These are phyloP conservation scores for Microcebus ravelobensis DNA, from an alignment of 2,113 vertebrate species.

Conservation along the genomic window DNA sequence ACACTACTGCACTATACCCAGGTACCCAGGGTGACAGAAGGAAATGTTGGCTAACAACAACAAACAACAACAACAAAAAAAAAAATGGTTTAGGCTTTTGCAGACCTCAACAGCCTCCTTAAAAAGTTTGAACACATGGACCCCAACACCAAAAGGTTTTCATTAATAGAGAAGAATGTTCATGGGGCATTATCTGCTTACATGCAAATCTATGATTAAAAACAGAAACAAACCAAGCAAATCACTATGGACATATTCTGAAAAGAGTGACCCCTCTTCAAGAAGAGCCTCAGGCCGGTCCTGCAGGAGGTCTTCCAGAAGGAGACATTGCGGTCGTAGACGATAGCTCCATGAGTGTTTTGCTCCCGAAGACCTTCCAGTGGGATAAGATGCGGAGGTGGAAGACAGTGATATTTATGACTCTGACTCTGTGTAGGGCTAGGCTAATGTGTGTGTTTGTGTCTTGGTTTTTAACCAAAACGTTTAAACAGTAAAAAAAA, in stretches of 20 bases:
- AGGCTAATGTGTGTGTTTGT: neutral
- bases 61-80: no score
- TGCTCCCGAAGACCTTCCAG: neutral
- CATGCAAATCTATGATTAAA: neutral
- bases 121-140: neutral
- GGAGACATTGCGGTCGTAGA: no score
- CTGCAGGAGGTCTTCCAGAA: no score
- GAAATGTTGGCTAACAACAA: no score
- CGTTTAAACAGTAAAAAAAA: neutral
- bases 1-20: no score
- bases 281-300: neutral
- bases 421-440: no score
- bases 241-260: neutral
- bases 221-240: neutral
- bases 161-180: neutral
- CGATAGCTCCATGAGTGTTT: no score
- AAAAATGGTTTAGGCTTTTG: neutral
- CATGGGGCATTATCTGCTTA: no score
- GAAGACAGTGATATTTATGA: neutral
- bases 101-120: no score
- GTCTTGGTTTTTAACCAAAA: neutral
- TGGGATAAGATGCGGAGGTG: neutral
- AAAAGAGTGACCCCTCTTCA: neutral
- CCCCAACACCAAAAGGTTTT: neutral
- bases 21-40: no score